Conservation (phyloP, 2,113 vertebrate genomes). For the Hiodon tergisus region DNA sequence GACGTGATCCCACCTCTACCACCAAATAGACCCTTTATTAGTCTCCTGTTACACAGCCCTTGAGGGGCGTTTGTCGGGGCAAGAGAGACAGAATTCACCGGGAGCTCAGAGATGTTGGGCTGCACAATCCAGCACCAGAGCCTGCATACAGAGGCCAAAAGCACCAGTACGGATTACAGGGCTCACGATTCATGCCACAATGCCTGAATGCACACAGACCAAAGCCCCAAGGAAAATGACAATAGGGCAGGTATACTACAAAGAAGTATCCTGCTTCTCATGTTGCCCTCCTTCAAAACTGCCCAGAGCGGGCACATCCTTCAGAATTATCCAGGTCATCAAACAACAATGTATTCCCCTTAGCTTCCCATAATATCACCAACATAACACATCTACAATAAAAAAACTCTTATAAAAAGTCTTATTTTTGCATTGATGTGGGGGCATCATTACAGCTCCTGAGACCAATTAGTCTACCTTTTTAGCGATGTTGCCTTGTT, state of each 20-base stretch:
- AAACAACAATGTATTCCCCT: neutral
- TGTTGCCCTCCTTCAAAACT: neutral
- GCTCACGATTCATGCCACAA: neutral
- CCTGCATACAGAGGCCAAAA: neutral
- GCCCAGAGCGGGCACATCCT: neutral
- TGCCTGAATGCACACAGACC: neutral
- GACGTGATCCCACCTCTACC: too few relatives aligned
- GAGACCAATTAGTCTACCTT: conserved; percentile 12
- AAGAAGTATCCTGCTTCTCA: neutral
- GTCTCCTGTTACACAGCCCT: too few relatives aligned
- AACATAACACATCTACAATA: neutral
- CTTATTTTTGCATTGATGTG: neutral
- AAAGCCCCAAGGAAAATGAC: neutral
- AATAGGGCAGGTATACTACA: neutral
- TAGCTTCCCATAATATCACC: neutral
- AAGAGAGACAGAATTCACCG: neutral
- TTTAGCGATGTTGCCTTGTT: neutral
- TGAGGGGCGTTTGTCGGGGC: too few relatives aligned
- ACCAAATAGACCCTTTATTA: too few relatives aligned
- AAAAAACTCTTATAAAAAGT: neutral
- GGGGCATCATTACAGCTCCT: neutral
- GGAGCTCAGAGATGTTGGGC: neutral
- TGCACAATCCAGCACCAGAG: neutral
- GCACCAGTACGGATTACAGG: neutral
- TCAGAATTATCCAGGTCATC: conserved; percentile 8